Evolutionary conservation across 2,797 vertebrate genomes (phyloP).

Genomic region (Enteromius trimaculatus): DNA sequence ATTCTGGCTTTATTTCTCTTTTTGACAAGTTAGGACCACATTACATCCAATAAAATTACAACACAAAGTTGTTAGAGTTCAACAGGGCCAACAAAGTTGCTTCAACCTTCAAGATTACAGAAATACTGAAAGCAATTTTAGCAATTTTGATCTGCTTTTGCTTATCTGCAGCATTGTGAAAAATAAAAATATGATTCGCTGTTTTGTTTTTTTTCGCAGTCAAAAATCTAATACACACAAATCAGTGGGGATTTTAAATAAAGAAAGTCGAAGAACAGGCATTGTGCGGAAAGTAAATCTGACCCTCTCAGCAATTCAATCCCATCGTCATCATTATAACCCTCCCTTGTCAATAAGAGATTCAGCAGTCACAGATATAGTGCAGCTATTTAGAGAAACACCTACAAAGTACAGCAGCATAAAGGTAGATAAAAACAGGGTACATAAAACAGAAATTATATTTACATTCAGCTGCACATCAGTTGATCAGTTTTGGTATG

Average conservation of each 20-base stretch:
- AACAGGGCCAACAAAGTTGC: slow-evolving; percentile 50
- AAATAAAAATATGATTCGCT: neutral
- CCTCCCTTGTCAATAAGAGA: slow-evolving; percentile 65
- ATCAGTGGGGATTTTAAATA: neutral
- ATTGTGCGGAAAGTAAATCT: neutral
- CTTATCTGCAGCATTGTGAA: neutral
- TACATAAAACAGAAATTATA: slow-evolving; percentile 59
- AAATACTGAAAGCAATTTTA: slow-evolving; percentile 66
- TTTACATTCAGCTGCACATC: slow-evolving; percentile 66
- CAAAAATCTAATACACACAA: neutral
- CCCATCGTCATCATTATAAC: slow-evolving; percentile 44
- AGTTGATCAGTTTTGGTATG: slow-evolving; percentile 73
- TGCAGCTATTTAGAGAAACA: slow-evolving; percentile 64
- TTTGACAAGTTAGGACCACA: slow-evolving; percentile 69
- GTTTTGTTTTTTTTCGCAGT: neutral
- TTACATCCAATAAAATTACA: slow-evolving; percentile 62
- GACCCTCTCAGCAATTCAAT: slow-evolving; percentile 13
- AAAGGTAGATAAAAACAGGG: slow-evolving; percentile 33
- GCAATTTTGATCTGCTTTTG: neutral
- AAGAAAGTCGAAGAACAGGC: neutral
- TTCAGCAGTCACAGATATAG: slow-evolving; percentile 67
- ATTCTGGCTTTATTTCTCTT: slow-evolving; percentile 67
- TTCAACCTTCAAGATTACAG: slow-evolving; percentile 11
- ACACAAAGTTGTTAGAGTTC: slow-evolving; percentile 65
- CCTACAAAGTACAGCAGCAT: slow-evolving; percentile 73